These are phyloP conservation scores for Dorcus parallelipipedus DNA, from an alignment of 2,888 invertebrate species.

Conservation along the genomic window DNA sequence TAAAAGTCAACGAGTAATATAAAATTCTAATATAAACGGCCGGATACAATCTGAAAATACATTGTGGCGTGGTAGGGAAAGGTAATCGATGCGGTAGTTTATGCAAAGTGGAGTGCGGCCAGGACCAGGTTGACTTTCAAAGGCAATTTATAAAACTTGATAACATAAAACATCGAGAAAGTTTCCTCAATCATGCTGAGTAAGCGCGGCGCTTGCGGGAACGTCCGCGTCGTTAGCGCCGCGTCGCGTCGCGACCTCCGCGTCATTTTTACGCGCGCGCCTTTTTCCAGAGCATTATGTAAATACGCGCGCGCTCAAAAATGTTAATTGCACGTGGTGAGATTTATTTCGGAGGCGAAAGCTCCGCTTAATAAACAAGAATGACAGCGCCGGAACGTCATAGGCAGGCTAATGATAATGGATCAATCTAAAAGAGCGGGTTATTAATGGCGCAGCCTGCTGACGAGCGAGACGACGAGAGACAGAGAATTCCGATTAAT, in stretches of 20 bases:
- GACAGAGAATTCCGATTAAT: slow-evolving; percentile 35
- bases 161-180: slow-evolving; percentile 45
- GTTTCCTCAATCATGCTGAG: slow-evolving; percentile 37
- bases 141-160: slow-evolving; percentile 47
- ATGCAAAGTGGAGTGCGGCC: slow-evolving; percentile 42
- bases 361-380: background rate
- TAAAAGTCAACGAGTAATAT: slow-evolving; percentile 47
- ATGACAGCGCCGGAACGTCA: slow-evolving; percentile 23
- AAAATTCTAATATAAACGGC: slow-evolving; percentile 49
- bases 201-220: slow-evolving; percentile 17
- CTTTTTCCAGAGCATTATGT: too few species aligned
- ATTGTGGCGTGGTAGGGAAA: slow-evolving; percentile 40
- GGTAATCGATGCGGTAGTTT: slow-evolving; percentile 46
- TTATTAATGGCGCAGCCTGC: slow-evolving; percentile 3
- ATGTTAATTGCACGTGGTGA: background rate
- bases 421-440: slow-evolving; percentile 32
- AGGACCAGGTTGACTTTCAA: slow-evolving; percentile 46
- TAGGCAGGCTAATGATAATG: slow-evolving; percentile 36
- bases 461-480: background rate
- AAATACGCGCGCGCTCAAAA: background rate
- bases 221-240: background rate
- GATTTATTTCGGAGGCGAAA: background rate
- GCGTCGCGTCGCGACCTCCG: background rate
- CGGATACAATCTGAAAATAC: slow-evolving; percentile 49
- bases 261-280: background rate